Evolutionary conservation across 1,140 invertebrate species (phyloP).

Genomic region (Chrysomallon squamiferum): DNA sequence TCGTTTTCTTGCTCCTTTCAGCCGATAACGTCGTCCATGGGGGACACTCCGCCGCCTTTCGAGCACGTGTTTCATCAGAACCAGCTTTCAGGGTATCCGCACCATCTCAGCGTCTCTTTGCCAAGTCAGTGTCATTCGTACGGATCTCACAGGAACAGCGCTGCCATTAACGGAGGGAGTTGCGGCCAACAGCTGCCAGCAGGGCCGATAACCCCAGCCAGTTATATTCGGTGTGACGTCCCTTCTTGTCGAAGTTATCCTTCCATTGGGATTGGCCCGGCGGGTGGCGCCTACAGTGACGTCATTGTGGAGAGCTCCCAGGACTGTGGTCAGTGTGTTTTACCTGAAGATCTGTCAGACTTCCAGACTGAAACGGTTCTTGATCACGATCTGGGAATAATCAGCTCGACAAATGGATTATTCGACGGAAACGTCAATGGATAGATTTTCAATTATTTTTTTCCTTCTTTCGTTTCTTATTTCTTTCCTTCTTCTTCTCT

Average conservation of each 20-base stretch:
- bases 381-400: constrained; percentile 44
- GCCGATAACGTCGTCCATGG: constrained; percentile 13
- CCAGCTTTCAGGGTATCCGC: constrained; percentile 13
- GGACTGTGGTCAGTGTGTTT: constrained; percentile 29
- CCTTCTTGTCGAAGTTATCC: constrained; percentile 4
- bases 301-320: constrained; percentile 15
- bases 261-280: not conserved
- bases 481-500: no score
- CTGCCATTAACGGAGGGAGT: constrained; percentile 5
- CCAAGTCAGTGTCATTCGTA: not conserved
- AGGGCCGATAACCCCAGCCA: constrained; percentile 8
- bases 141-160: not conserved
- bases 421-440: constrained; percentile 33
- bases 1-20: constrained; percentile 18
- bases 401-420: constrained; percentile 30
- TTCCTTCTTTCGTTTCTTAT: no score
- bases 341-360: constrained; percentile 41
- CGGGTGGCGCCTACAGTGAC: not conserved
- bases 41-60: constrained; percentile 10
- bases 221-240: not conserved
- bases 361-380: constrained; percentile 31
- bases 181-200: constrained; percentile 6
- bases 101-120: not conserved
- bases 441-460: no score
- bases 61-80: constrained; percentile 13